phyloP scores from a whole-genome alignment of 2,113 vertebrate genomes.

The Suricata suricatta region DNA sequence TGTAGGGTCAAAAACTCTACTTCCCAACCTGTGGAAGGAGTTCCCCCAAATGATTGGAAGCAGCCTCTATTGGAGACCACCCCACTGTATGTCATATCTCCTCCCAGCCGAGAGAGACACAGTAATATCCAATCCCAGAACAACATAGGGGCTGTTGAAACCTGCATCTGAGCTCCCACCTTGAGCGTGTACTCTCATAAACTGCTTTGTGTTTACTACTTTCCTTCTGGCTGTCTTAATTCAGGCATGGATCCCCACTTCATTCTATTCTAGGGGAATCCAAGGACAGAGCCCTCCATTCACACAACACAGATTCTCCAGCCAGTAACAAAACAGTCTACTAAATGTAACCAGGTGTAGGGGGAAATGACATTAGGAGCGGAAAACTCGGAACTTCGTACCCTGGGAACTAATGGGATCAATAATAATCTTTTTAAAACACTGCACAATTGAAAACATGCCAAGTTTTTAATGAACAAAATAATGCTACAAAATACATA shows the following conservation, averaged over 20 bases:
- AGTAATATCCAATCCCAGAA: neutral
- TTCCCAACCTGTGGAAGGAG: neutral
- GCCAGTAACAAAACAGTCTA: neutral
- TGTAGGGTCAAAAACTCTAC: neutral
- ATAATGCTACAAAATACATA: neutral
- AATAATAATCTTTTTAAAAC: neutral
- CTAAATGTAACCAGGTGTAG: neutral
- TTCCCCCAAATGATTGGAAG: neutral
- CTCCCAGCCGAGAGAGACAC: neutral
- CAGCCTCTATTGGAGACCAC: neutral
- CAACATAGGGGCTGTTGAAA: neutral
- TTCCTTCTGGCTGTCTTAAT: neutral
- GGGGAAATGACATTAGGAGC: neutral
- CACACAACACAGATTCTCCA: neutral
- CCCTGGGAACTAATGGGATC: neutral
- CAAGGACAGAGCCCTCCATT: neutral
- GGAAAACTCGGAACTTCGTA: neutral
- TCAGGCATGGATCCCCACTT: neutral
- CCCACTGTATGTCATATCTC: neutral
- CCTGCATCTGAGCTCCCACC: neutral
- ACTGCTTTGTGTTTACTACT: neutral
- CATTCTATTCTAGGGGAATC: neutral
- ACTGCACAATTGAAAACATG: neutral
- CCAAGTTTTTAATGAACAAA: neutral
- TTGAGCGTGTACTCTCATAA: neutral